Evolutionary conservation across 2,888 invertebrate species (phyloP).

Genomic region (Euplagia quadripunctaria): DNA sequence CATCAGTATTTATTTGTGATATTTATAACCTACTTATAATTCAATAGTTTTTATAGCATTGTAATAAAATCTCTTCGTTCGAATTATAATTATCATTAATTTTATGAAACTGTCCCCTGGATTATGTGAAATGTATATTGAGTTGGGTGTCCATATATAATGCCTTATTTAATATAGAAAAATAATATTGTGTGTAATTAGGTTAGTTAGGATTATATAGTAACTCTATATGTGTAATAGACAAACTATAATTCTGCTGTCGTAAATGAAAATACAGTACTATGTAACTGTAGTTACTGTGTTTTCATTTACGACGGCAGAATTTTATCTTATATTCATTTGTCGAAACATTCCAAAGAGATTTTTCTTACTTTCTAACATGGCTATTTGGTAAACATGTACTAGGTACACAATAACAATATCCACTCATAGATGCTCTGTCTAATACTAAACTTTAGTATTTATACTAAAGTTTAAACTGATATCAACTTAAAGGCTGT

Average conservation of each 20-base stretch:
- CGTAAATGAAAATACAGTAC: too few relatives aligned
- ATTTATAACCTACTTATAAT: conserved; percentile 4
- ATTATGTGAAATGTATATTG: conserved; percentile 30
- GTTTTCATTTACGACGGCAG: too few relatives aligned
- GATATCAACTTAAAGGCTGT: too few relatives aligned
- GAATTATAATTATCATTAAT: background rate
- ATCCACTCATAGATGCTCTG: background rate
- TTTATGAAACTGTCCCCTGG: conserved; percentile 17
- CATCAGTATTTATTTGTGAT: background rate
- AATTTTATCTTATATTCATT: conserved; percentile 19
- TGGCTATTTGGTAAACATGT: background rate
- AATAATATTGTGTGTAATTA: conserved; percentile 47
- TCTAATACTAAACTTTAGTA: background rate
- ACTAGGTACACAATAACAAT: background rate
- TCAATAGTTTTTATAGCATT: background rate
- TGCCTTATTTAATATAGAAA: conserved; percentile 58
- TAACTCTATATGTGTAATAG: conserved; percentile 26
- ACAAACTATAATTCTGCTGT: background rate
- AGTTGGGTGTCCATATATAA: conserved; percentile 52
- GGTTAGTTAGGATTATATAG: conserved; percentile 61
- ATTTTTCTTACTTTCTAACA: background rate
- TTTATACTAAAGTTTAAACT: too few relatives aligned
- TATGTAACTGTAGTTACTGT: too few relatives aligned
- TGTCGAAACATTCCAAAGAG: conserved; percentile 53
- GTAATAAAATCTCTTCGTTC: background rate